A percentile compares a stretch with the other conserved stretches of the same genome.
These are phyloP conservation scores for Pluvialis apricaria DNA, from an alignment of 2,113 vertebrate genomes.

Conservation along the genomic window DNA sequence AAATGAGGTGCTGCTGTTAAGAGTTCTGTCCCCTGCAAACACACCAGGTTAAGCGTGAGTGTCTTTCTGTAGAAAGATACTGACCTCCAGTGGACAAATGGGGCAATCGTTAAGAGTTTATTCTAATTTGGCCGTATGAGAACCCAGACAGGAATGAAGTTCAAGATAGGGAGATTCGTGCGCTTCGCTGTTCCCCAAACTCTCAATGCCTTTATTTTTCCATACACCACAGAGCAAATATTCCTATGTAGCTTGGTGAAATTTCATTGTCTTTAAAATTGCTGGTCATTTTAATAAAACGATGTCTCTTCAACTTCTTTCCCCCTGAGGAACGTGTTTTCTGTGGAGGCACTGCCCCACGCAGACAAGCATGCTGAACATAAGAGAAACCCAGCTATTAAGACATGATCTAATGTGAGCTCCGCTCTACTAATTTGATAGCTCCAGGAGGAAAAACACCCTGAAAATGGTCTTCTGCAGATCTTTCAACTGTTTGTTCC, in stretches of 20 bases:
- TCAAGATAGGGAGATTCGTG: neutral
- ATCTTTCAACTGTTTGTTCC: neutral
- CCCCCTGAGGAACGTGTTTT: accelerated
- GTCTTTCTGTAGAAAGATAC: neutral
- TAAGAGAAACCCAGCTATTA: neutral
- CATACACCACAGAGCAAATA: neutral
- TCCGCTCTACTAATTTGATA: neutral
- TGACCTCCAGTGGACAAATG: conserved; percentile 58
- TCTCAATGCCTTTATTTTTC: neutral
- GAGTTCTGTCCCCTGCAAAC: neutral
- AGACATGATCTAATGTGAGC: neutral
- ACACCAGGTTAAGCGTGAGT: neutral
- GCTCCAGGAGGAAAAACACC: neutral
- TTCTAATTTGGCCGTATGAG: neutral
- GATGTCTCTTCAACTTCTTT: neutral
- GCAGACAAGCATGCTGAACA: neutral
- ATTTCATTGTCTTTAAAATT: neutral
- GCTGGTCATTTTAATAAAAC: neutral
- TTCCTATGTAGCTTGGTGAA: neutral
- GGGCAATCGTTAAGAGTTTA: neutral
- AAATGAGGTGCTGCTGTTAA: neutral
- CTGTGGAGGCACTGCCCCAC: neutral
- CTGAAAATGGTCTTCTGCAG: neutral
- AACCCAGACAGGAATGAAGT: too few relatives aligned
- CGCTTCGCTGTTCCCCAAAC: neutral